Evolutionary conservation across 2,888 invertebrate species (phyloP).

Genomic region (Caenorhabditis parvicauda): DNA sequence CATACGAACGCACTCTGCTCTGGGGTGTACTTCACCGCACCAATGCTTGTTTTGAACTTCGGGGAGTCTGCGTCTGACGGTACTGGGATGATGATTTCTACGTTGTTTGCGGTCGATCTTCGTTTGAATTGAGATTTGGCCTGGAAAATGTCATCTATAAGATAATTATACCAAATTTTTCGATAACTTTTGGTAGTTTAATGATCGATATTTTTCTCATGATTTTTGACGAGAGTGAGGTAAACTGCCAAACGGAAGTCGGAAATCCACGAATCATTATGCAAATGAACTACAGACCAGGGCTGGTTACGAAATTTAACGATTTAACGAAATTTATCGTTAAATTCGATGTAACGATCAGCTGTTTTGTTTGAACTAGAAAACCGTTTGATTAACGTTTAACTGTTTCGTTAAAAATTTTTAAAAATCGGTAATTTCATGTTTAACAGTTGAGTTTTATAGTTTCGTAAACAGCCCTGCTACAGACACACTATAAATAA

Average conservation of each 20-base stretch:
- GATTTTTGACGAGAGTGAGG: not conserved
- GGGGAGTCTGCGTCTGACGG: conserved; percentile 96
- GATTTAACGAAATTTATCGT: too few species aligned
- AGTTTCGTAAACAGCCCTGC: too few species aligned
- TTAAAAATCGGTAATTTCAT: too few species aligned
- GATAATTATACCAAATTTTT: conserved; percentile 64
- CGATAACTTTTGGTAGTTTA: not conserved
- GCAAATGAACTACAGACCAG: not conserved
- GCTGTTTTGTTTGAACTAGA: too few species aligned
- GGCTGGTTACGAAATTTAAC: too few species aligned
- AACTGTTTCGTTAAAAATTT: too few species aligned
- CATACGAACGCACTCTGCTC: conserved; percentile 94
- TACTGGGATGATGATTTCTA: conserved; percentile 92
- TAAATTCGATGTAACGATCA: too few species aligned
- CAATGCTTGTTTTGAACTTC: conserved; percentile 74
- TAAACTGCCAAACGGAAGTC: not conserved
- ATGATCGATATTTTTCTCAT: not conserved
- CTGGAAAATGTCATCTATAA: conserved; percentile 62
- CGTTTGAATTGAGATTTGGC: conserved; percentile 97
- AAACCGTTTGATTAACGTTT: too few species aligned
- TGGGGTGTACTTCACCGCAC: conserved; percentile 93
- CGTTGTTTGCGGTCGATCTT: conserved; percentile 95
- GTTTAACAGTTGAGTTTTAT: too few species aligned
- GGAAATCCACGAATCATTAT: not conserved
- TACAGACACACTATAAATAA: not conserved